Percentiles rank a stretch among this genome's conserved stretches.
Evolutionary conservation across 2,797 vertebrate genomes (phyloP).

Genomic region (Dendrocincla fuliginosa): DNA sequence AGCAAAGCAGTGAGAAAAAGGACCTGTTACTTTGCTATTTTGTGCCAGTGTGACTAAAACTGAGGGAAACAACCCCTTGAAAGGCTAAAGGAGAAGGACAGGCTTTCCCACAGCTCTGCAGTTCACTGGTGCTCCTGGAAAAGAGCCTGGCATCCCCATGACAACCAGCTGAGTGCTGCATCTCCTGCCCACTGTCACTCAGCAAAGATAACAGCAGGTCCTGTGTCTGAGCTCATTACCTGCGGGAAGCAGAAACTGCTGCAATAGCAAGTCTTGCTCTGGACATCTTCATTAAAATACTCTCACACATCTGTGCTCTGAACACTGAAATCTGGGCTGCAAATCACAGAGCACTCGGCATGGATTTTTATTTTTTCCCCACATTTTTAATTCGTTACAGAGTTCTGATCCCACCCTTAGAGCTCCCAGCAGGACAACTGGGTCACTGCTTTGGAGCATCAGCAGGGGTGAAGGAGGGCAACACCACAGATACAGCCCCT

Average conservation of each 20-base stretch:
- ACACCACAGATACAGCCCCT: neutral
- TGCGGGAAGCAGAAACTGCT: slow-evolving; percentile 50
- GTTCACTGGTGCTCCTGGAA: slow-evolving; percentile 78
- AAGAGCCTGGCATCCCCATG: slow-evolving; percentile 84
- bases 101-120: slow-evolving; percentile 69
- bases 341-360: neutral
- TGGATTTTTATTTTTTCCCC: neutral
- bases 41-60: neutral
- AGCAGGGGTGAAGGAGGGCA: neutral
- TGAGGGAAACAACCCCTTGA: neutral
- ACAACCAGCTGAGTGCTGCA: slow-evolving; percentile 83
- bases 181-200: slow-evolving; percentile 84
- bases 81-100: neutral
- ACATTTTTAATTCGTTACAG: neutral
- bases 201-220: slow-evolving; percentile 83
- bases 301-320: neutral
- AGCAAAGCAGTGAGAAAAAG: neutral
- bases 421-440: neutral
- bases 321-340: neutral
- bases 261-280: neutral
- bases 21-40: neutral
- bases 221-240: slow-evolving; percentile 82
- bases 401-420: neutral
- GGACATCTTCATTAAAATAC: slow-evolving; percentile 23
- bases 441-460: neutral